Percentiles rank a stretch among this genome's conserved stretches.
These are phyloP conservation scores for Diadromus collaris DNA, from an alignment of 2,888 invertebrate genomes.

Conservation along the genomic window DNA sequence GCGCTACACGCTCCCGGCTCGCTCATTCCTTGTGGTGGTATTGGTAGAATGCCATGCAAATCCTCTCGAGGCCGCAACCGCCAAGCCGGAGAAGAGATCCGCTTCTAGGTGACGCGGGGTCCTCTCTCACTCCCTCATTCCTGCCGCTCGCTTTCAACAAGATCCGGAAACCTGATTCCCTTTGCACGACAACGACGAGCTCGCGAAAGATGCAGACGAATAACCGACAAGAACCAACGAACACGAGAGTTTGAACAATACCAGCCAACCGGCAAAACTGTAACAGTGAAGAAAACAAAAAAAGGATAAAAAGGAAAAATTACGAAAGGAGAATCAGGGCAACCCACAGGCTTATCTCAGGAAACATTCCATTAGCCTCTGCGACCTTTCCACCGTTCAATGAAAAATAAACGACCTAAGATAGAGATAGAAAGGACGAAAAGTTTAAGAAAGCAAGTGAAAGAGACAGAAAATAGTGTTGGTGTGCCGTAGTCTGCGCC, in stretches of 20 bases:
- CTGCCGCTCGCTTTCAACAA: constrained; percentile 44
- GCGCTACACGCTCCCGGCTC: neutral
- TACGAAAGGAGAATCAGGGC: constrained; percentile 20
- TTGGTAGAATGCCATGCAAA: constrained; percentile 29
- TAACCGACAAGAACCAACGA: constrained; percentile 16
- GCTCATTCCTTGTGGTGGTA: neutral
- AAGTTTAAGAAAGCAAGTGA: constrained; percentile 14
- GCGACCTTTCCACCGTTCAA: constrained; percentile 40
- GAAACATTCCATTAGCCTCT: constrained; percentile 54
- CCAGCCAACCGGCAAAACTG: constrained; percentile 9
- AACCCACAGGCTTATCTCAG: constrained; percentile 50
- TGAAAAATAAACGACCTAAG: constrained; percentile 29
- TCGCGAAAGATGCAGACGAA: constrained; percentile 6
- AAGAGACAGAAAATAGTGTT: constrained; percentile 22
- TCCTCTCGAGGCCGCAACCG: constrained; percentile 24
- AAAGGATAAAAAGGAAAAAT: constrained; percentile 15
- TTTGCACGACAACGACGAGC: constrained; percentile 48
- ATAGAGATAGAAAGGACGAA: constrained; percentile 10
- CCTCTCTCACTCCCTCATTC: constrained; percentile 40
- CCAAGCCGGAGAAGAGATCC: constrained; percentile 41
- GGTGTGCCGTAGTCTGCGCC: constrained; percentile 11
- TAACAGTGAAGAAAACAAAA: constrained; percentile 9
- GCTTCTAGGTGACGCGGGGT: constrained; percentile 43
- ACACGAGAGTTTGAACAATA: neutral
- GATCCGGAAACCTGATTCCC: constrained; percentile 60